phyloP scores from a whole-genome alignment of 2,888 invertebrate species.

The Hirudinaria manillensis region DNA sequence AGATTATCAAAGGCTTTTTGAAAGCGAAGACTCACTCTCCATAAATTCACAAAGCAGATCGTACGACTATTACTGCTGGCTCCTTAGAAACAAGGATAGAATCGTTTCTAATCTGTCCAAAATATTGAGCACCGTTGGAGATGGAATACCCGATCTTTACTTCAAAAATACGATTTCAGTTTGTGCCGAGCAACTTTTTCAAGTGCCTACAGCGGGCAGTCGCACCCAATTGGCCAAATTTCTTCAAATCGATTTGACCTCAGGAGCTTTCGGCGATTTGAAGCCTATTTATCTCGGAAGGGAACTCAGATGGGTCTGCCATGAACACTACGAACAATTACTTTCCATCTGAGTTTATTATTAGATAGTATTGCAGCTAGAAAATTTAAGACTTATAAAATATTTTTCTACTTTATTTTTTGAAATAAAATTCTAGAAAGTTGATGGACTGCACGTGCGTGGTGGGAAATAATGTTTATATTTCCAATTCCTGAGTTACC shows the following conservation, averaged over 20 bases:
- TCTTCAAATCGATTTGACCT: constrained; percentile 39
- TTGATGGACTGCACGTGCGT: too few species aligned
- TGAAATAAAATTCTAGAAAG: too few species aligned
- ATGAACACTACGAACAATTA: constrained; percentile 40
- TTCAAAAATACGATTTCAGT: constrained; percentile 39
- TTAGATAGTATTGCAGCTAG: too few species aligned
- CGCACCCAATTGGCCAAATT: constrained; percentile 38
- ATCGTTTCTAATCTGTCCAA: constrained; percentile 41
- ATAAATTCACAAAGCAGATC: constrained; percentile 27
- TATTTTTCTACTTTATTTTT: too few species aligned
- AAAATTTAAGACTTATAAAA: too few species aligned
- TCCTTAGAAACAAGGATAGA: constrained; percentile 40
- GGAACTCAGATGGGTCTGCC: constrained; percentile 41
- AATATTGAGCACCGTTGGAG: constrained; percentile 39
- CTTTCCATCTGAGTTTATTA: constrained; percentile 5
- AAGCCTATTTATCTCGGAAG: constrained; percentile 40
- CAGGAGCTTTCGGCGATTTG: constrained; percentile 40
- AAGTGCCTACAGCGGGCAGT: constrained; percentile 36
- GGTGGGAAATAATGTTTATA: too few species aligned
- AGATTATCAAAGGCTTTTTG: constrained; percentile 40
- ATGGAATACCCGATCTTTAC: constrained; percentile 40
- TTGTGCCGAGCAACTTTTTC: constrained; percentile 38
- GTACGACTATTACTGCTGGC: constrained; percentile 39
- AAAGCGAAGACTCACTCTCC: constrained; percentile 20
- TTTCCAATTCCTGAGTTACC: too few species aligned